A percentile compares a stretch with the other conserved stretches of the same genome.
These are phyloP conservation scores for Gymnorhina tibicen DNA, from an alignment of 2,113 vertebrate species.

Conservation along the genomic window DNA sequence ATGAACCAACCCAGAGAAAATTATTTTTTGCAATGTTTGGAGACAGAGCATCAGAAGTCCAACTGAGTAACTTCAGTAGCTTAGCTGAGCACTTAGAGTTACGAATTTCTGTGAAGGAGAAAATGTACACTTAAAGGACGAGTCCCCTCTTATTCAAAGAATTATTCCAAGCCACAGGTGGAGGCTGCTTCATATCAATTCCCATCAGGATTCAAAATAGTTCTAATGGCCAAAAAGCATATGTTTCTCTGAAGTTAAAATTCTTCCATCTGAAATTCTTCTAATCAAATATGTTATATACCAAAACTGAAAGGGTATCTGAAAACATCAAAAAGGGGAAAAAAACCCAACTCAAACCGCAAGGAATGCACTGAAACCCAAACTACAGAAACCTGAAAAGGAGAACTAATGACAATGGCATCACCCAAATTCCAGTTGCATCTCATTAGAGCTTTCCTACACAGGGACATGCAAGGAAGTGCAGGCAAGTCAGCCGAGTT, in stretches of 20 bases:
- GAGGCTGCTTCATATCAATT: not conserved
- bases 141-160: not conserved
- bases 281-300: not conserved
- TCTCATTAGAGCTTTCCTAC: slow-evolving; percentile 2
- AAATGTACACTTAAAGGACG: not conserved
- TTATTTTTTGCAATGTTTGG: not conserved
- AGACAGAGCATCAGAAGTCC: not conserved
- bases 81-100: not conserved
- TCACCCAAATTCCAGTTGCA: not conserved
- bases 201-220: not conserved
- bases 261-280: not conserved
- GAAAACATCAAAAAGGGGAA: not conserved
- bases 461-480: not conserved
- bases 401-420: not conserved
- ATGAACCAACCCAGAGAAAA: not conserved
- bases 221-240: not conserved
- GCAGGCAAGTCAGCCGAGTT: not conserved
- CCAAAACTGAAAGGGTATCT: not conserved
- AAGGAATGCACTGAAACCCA: not conserved
- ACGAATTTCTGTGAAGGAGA: not conserved
- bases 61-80: not conserved
- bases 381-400: slow-evolving; percentile 5
- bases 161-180: not conserved
- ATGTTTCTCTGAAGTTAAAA: not conserved
- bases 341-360: not conserved